Evolutionary conservation across 2,797 vertebrate species (phyloP).

Genomic region (Knipowitschia caucasica): DNA sequence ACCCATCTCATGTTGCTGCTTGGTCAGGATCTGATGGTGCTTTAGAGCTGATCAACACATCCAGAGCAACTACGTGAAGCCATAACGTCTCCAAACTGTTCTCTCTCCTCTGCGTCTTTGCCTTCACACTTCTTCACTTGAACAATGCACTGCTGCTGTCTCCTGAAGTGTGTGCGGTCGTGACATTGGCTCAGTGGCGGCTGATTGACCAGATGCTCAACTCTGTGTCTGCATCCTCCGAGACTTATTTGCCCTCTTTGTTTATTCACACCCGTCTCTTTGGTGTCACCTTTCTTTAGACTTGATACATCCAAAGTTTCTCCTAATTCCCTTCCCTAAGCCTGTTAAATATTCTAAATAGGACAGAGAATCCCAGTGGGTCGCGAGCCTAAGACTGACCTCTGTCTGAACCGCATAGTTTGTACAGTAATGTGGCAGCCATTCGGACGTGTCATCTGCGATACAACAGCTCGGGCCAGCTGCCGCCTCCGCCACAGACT

Average conservation of each 20-base stretch:
- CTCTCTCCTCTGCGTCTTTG: not conserved
- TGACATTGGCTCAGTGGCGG: slow-evolving; percentile 19
- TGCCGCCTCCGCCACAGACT: slow-evolving; percentile 12
- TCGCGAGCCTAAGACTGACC: slow-evolving; percentile 21
- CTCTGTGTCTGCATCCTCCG: slow-evolving; percentile 22
- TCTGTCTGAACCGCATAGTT: slow-evolving; percentile 19
- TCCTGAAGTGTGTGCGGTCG: slow-evolving; percentile 27
- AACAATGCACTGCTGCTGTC: slow-evolving; percentile 1
- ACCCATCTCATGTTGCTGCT: no score
- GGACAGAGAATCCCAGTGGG: slow-evolving; percentile 6
- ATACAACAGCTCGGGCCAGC: slow-evolving; percentile 28
- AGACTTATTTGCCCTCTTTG: slow-evolving; percentile 13
- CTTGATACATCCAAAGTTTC: slow-evolving; percentile 9
- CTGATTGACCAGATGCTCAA: slow-evolving; percentile 33
- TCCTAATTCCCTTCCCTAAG: slow-evolving; percentile 5
- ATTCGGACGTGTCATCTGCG: slow-evolving; percentile 14
- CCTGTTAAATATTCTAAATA: slow-evolving; percentile 22
- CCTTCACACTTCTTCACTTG: not conserved
- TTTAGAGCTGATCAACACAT: no score
- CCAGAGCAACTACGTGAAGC: no score
- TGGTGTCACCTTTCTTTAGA: slow-evolving; percentile 4
- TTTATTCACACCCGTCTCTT: slow-evolving; percentile 16
- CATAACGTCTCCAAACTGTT: no score
- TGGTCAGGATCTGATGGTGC: no score
- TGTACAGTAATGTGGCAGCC: slow-evolving; percentile 15